Base-by-base conservation (phyloP, 2,797 vertebrate genomes). In the Notoglanidium macrostoma region DNA sequence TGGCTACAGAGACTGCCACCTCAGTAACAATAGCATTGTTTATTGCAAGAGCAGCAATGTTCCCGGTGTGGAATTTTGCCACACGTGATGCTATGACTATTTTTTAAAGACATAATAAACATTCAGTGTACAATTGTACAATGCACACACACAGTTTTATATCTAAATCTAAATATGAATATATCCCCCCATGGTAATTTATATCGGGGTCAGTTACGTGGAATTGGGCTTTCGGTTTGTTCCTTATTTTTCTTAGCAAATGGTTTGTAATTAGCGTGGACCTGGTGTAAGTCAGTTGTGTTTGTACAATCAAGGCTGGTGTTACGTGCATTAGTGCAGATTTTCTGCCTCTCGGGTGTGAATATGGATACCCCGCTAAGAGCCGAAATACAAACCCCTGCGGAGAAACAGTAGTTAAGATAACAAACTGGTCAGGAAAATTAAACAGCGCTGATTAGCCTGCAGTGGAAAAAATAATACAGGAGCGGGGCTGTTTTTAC, bases 21-120 rank as follows among this genome's bases (percentile, higher is more conserved):
- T 98, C 93, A 97, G 98, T 92, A 99, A 98, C 95, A 99, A 98
- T 95, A 98, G 98, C 95, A 95, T 98, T 94, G 97, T 96, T 91
- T 99, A 97, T 95, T 98, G 97, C 96, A 97, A 96, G 91, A 98
- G 97, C 96, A 98, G 97, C 93, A 98, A 98, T 8, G 98, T 99
- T 93, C 97, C 98, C 93, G 97, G 97, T 92, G 96, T 97, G 95
- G 98, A 99, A 91, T 98, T 97, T 95, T 98, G 98, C 95, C 97
- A 97, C 92, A 99, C 98, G 95, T 99, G 98, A 99, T 97, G 90
- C 91, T 90, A 68, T 74, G 44, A 72, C 70, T 65, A 54, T 89
- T 91, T 91, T 91, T 88, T 87, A 29, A 55, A 77, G 57, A 49
- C 7, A 3, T 46, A 82, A 85, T 72, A 32, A 84, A 87, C 88